Evolutionary conservation across 2,797 vertebrate species (phyloP).

Genomic region (Crypturellus tataupa): DNA sequence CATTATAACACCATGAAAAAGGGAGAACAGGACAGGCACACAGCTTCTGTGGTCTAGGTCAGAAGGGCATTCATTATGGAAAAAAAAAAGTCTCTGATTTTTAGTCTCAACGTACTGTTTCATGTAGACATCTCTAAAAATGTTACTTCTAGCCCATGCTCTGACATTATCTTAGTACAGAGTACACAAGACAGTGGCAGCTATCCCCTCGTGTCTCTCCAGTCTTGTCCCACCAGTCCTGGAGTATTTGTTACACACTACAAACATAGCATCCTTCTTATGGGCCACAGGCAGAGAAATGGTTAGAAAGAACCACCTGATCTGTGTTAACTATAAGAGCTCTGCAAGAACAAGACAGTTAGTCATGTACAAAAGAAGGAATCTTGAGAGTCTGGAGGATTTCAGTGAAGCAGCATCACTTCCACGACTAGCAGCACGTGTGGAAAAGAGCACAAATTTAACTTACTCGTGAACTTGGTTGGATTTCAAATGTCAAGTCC

Average conservation of each 20-base stretch:
- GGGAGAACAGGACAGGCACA: background rate
- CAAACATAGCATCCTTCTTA: background rate
- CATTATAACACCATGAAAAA: background rate
- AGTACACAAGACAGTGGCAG: background rate
- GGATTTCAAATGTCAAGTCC: background rate
- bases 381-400: background rate
- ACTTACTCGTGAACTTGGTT: background rate
- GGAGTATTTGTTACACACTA: background rate
- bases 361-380: background rate
- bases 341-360: background rate
- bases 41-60: background rate
- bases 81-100: background rate
- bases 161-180: background rate
- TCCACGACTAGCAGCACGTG: background rate
- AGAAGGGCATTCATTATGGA: background rate
- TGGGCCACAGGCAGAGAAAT: background rate
- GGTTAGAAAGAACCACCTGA: background rate
- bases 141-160: background rate
- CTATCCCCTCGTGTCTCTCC: too few species aligned
- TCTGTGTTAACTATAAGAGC: background rate
- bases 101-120: background rate
- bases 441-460: background rate
- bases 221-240: background rate
- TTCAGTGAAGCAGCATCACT: background rate
- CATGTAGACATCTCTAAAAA: background rate